Conservation (phyloP, 92 coral and sea anemone genomes). For the Zoanthus gigantus region DNA sequence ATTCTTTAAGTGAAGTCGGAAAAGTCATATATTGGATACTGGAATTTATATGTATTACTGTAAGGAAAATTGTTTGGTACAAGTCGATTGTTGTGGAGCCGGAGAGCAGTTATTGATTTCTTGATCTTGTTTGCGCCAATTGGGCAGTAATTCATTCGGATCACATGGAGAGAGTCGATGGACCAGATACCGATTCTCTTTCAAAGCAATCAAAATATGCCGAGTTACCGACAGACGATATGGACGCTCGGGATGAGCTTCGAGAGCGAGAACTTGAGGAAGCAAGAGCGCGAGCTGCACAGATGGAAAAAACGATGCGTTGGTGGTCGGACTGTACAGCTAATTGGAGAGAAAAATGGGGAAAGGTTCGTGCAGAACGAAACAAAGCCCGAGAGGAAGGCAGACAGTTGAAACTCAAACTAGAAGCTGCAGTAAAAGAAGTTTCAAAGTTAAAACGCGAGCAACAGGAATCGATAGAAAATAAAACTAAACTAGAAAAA, state of each 20-base stretch:
- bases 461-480: conserved; percentile 75
- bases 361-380: conserved; percentile 93
- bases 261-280: conserved; percentile 92
- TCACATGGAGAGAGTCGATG: conserved; percentile 42
- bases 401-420: conserved; percentile 80
- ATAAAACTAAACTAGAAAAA: conserved; percentile 72
- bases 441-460: conserved; percentile 84
- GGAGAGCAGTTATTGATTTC: no score
- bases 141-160: background rate
- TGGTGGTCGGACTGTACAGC: conserved; percentile 99
- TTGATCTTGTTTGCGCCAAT: background rate
- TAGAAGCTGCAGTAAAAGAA: conserved; percentile 86
- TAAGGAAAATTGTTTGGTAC: no score
- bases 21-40: no score
- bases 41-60: no score
- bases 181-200: conserved; percentile 30
- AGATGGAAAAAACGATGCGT: conserved; percentile 99
- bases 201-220: conserved; percentile 36
- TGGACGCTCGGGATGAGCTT: conserved; percentile 82
- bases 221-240: conserved; percentile 57
- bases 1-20: no score
- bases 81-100: no score
- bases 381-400: conserved; percentile 97
- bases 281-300: conserved; percentile 95
- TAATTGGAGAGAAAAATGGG: conserved; percentile 99